Evolutionary conservation across 2,113 vertebrate genomes (phyloP).

Genomic region (Lampris megalopsis): DNA sequence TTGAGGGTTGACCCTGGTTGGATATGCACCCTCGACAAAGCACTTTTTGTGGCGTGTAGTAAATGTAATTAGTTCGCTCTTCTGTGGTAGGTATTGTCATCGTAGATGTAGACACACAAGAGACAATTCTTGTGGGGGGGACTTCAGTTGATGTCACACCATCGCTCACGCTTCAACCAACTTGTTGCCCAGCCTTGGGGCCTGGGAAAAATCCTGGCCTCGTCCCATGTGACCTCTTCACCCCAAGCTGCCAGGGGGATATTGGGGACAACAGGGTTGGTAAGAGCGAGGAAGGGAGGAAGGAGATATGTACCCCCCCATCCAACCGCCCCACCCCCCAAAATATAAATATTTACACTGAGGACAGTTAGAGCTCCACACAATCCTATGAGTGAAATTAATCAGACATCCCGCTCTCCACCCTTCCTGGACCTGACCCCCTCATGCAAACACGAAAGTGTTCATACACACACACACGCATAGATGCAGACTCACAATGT

Average conservation of each 20-base stretch:
- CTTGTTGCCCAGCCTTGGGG: neutral
- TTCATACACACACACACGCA: neutral
- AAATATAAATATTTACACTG: conserved; percentile 11
- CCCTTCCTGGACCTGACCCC: neutral
- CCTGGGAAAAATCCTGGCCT: neutral
- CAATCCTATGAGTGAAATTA: conserved; percentile 17
- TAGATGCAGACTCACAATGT: neutral
- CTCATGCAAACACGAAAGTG: neutral
- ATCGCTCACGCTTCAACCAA: too few species aligned
- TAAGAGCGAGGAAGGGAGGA: neutral
- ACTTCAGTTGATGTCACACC: too few species aligned
- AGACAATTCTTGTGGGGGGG: too few species aligned
- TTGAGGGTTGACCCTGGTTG: too few species aligned
- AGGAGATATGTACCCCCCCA: neutral
- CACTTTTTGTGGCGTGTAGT: too few species aligned
- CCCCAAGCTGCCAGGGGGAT: conserved; percentile 35
- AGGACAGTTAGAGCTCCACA: conserved; percentile 4
- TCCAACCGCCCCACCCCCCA: neutral
- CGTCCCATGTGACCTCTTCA: conserved; percentile 27
- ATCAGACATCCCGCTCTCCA: neutral
- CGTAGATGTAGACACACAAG: too few species aligned
- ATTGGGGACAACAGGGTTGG: neutral
- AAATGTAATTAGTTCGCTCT: too few species aligned
- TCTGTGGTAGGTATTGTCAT: too few species aligned
- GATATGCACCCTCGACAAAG: too few species aligned